Evolutionary conservation across 2,888 invertebrate species (phyloP), one percentile per base, ranked within the genome.

Genomic region (Caenorhabditis sp.): DNA sequence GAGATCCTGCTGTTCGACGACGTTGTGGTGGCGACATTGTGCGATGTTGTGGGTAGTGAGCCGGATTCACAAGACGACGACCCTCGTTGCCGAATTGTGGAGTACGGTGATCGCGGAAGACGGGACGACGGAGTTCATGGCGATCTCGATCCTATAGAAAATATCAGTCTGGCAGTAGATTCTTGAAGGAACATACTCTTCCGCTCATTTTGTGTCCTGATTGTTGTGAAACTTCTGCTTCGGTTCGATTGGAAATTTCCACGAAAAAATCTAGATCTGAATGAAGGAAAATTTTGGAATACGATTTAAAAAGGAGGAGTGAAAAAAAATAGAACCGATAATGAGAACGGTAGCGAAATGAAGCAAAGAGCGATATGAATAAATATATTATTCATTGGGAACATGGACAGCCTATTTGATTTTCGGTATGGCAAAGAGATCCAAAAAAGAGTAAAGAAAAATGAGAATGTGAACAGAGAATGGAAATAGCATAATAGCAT

Each of bases 31-130:
- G 54, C 12, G 68, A 68, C 22, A n/a, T 10, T 35, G 22, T 10
- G 4, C 38, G 28, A 8, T 54, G 68, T n/a, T 54, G 68, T 54
- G 73, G 74, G 26, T 74, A 63, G n/a, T 74, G 74, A 56, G 64
- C 74, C 1, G 64, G 64, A 31, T 75, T 66, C 2, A 56, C 35
- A 16, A 31, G 54, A 28, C 64, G 72, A 10, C 47, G 72, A 14
- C 49, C 68, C 10, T 51, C 26, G 19, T 31, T 59, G 22, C 28
- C 47, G 44, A 61, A 73, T 8, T 74, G 54, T 44, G 61, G 64
- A n/a, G 63, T 61, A 26, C 63, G 63, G 51, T 73, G 73, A 24
- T 63, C 61, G 10, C 47, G 64, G 38, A 56, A 56, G 19, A 44
- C 47, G 19, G 59, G 59, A 41, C 76, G 76, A 41, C 69, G 64